phyloP scores from a whole-genome alignment of 2,888 invertebrate genomes.

The Magallana nippona region DNA sequence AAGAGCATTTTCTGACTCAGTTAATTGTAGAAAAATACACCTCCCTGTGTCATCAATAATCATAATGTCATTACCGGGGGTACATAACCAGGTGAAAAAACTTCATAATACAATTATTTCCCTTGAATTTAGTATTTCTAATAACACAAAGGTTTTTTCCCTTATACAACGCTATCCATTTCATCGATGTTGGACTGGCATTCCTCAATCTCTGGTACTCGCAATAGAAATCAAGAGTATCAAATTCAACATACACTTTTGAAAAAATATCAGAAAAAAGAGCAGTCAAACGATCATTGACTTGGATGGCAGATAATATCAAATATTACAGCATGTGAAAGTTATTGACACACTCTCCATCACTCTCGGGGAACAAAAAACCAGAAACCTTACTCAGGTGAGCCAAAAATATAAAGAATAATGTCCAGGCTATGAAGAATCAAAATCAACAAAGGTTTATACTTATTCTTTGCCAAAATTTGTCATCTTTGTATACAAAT shows the following conservation, averaged over 20 bases:
- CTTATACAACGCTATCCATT: conserved; percentile 4
- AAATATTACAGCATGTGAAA: conserved; percentile 15
- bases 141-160: background rate
- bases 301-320: conserved; percentile 27
- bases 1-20: background rate
- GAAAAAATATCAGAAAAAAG: background rate
- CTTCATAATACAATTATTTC: conserved; percentile 18
- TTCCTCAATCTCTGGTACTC: conserved; percentile 2
- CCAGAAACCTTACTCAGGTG: background rate
- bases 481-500: no score
- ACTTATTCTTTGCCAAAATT: no score
- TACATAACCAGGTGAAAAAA: conserved; percentile 12
- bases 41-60: conserved; percentile 6
- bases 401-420: background rate
- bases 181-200: background rate
- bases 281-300: background rate
- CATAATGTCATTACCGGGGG: background rate
- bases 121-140: background rate
- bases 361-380: background rate
- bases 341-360: conserved; percentile 1
- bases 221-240: conserved; percentile 22
- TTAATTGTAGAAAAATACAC: background rate
- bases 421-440: no score
- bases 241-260: conserved; percentile 16
- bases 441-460: no score